Base-by-base conservation (phyloP, 2,113 vertebrate genomes). In the Sphaerodactylus townsendi region DNA sequence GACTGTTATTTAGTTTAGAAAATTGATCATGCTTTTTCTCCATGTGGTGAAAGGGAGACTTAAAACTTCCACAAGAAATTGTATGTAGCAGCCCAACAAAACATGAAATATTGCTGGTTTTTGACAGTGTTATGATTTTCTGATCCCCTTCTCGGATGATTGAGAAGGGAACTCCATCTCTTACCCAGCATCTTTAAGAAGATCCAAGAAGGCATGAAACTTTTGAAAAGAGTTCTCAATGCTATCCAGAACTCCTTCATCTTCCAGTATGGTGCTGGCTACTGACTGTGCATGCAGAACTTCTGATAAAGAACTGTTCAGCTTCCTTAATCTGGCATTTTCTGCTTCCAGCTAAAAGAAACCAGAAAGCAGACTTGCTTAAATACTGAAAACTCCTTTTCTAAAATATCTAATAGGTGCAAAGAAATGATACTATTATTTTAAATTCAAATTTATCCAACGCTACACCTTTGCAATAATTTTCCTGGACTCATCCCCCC, bases 131-230 rank as follows among this genome's bases (percentile, higher is more conserved):
- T 73, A 72, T 23, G 39, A 17, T 6, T 33, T 33, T 35, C 8
- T 37, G 50, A 37, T 66, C 19, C 53, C 44, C n/a, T 65, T 72
- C n/a, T 81, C 10, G 1, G n/a, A n/a, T 48, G 84, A 65, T 17
- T 75, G 39, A 21, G 28, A 76, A 83, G 59, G 25, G 75, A 10
- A 65, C 65, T 2, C 78, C 33, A 95, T 96, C 46, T 84, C 83
- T 85, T 94, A 99, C 99, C 99, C 98, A 79, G 99, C 98, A 89
- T 99, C 98, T 93, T 96, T 98, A 86, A 99, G 97, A 77, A 99
- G 97, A 93, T 99, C 98, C 92, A 99, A 96, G 94, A 99, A 99
- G 62, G 98, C 97, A 56, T 99, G 98, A 86, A 99, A 99, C 94
- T 99, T 99, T 81, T 93, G 96, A 59, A 99, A 99, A 53, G 98